These are phyloP conservation scores for Rhagonycha fulva DNA, from an alignment of 2,888 invertebrate species.

Conservation along the genomic window DNA sequence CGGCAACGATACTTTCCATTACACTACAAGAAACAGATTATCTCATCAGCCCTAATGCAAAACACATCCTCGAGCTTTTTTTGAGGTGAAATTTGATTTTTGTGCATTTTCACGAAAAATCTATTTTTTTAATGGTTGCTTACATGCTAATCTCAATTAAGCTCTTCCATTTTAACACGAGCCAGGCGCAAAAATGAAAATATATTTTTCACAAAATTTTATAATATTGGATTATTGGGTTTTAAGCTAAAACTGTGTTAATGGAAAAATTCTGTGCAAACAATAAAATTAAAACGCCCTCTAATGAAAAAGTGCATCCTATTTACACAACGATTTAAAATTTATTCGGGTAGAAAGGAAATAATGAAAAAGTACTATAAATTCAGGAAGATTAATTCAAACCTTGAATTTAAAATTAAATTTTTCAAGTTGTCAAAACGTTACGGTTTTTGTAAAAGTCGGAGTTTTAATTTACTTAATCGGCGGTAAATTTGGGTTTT, in stretches of 20 bases:
- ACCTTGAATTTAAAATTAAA: neutral
- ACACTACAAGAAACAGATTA: neutral
- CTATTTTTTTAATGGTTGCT: neutral
- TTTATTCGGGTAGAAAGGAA: neutral
- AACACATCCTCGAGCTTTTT: neutral
- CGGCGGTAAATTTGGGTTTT: neutral
- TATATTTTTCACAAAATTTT: neutral
- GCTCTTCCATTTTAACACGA: neutral
- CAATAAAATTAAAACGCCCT: neutral
- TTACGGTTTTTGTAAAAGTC: neutral
- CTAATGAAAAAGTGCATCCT: neutral
- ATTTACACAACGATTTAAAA: neutral
- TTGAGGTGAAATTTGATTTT: neutral
- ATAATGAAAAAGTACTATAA: neutral
- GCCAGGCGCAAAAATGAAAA: neutral
- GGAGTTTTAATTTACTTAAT: neutral
- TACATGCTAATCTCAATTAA: neutral
- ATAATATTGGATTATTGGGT: neutral
- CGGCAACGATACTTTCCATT: neutral
- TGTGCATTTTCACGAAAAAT: neutral
- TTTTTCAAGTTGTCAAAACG: neutral
- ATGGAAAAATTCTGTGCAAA: neutral
- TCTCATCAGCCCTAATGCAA: neutral
- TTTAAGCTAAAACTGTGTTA: neutral
- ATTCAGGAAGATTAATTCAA: neutral